Conservation (phyloP, 2,797 vertebrate species). For the Takifugu ocellatus region DNA sequence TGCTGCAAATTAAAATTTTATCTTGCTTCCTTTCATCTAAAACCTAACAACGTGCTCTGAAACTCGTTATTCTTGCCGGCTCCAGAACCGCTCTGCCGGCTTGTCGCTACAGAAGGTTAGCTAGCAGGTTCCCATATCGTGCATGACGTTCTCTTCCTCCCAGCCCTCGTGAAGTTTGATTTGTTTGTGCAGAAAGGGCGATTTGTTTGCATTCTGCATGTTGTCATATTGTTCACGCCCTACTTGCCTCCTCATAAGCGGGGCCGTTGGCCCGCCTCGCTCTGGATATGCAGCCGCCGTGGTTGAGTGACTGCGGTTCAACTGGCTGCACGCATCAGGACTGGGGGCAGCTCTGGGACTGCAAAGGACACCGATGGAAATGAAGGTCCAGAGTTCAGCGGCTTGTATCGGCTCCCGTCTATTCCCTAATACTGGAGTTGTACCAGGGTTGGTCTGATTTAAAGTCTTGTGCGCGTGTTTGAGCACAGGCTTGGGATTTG, state of each 20-base stretch:
- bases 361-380: conserved; percentile 46
- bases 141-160: conserved; percentile 3
- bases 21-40: neutral
- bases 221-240: neutral
- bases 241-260: conserved; percentile 13
- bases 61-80: too few relatives aligned
- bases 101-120: neutral
- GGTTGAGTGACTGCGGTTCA: conserved; percentile 41
- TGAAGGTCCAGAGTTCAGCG: conserved; percentile 40
- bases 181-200: neutral
- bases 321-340: conserved; percentile 61
- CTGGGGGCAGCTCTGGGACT: conserved; percentile 25
- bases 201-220: conserved; percentile 24
- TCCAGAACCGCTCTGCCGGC: too few relatives aligned
- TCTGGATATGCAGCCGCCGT: conserved; percentile 29
- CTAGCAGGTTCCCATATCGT: conserved; percentile 3
- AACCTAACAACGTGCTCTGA: conserved; percentile 2
- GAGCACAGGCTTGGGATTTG: neutral
- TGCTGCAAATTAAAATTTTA: conserved; percentile 1
- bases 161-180: neutral
- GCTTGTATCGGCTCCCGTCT: conserved; percentile 32
- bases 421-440: conserved; percentile 17
- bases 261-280: conserved; percentile 15
- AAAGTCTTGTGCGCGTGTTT: conserved; percentile 15
- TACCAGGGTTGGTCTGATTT: conserved; percentile 7